These are phyloP conservation scores for Polyommatus icarus DNA, from an alignment of 2,888 invertebrate genomes.

Conservation along the genomic window DNA sequence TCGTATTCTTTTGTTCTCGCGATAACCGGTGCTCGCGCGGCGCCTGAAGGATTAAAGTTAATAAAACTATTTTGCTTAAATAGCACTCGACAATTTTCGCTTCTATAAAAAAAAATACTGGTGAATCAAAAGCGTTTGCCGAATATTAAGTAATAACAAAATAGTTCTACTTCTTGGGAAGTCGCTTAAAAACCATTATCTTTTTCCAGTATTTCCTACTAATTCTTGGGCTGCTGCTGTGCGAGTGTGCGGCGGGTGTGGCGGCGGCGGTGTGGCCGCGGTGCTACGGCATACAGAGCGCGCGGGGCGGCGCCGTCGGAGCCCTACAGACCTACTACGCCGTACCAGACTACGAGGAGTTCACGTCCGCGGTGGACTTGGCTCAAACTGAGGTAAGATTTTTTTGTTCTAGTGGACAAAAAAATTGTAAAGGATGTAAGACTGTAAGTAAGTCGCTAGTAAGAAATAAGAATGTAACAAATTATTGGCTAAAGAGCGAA, in stretches of 20 bases:
- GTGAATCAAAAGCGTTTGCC: too few species aligned
- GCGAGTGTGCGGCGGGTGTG: conserved; percentile 86
- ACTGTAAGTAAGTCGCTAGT: too few species aligned
- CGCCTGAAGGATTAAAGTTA: too few species aligned
- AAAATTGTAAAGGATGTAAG: too few species aligned
- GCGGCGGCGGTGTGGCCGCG: conserved; percentile 88
- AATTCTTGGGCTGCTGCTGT: conserved; percentile 83
- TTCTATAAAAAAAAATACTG: too few species aligned
- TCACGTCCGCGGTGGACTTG: conserved; percentile 90
- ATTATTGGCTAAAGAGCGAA: too few species aligned
- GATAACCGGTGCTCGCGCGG: too few species aligned
- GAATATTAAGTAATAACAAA: too few species aligned
- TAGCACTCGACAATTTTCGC: too few species aligned
- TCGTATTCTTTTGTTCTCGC: too few species aligned
- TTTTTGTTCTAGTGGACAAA: neutral
- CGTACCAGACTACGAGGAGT: conserved; percentile 85
- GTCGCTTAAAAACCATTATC: neutral
- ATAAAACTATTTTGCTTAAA: too few species aligned
- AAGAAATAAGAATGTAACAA: too few species aligned
- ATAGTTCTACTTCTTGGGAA: neutral
- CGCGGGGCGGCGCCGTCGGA: conserved; percentile 84
- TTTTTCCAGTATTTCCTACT: conserved; percentile 84
- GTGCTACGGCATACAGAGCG: conserved; percentile 86
- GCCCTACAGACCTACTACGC: conserved; percentile 88
- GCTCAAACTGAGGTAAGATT: conserved; percentile 81